These are phyloP conservation scores for Pimpla rufipes DNA, from an alignment of 2,888 invertebrate species.

Conservation along the genomic window DNA sequence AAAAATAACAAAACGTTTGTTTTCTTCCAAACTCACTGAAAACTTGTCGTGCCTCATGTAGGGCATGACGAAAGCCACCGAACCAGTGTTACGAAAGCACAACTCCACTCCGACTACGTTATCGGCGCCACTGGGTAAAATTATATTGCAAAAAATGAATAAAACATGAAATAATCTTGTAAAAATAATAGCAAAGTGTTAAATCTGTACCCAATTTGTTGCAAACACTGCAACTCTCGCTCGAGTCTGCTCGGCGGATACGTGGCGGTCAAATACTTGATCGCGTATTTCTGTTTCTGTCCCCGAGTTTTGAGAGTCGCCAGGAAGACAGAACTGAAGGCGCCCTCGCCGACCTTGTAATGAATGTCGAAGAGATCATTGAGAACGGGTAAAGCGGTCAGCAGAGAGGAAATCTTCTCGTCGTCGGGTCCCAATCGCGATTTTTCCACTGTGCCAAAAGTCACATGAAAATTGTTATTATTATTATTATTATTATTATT, in stretches of 20 bases:
- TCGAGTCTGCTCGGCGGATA: constrained; percentile 93
- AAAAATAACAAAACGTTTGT: background rate
- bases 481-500: background rate
- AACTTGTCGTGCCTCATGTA: constrained; percentile 94
- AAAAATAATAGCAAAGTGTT: background rate
- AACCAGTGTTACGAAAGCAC: constrained; percentile 91
- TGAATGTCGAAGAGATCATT: constrained; percentile 89
- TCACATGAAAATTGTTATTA: background rate
- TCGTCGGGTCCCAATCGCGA: constrained; percentile 56
- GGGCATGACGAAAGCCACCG: constrained; percentile 95
- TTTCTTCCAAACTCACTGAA: constrained; percentile 86
- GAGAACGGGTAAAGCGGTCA: constrained; percentile 88
- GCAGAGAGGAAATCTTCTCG: constrained; percentile 84
- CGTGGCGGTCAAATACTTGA: constrained; percentile 95
- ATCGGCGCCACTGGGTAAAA: constrained; percentile 89
- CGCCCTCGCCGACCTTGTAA: constrained; percentile 92
- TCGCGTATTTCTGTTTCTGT: constrained; percentile 89
- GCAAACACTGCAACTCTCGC: constrained; percentile 92
- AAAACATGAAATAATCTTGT: constrained; percentile 15
- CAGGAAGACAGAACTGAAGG: constrained; percentile 94
- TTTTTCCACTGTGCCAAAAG: background rate
- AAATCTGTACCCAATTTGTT: constrained; percentile 89
- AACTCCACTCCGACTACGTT: constrained; percentile 93
- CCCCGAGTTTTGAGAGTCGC: constrained; percentile 88
- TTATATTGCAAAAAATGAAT: constrained; percentile 7